A percentile compares a stretch with the other conserved stretches of the same genome.
These are phyloP conservation scores for Ptychobarbus kaznakovi DNA, from an alignment of 2,797 vertebrate genomes.

Conservation along the genomic window DNA sequence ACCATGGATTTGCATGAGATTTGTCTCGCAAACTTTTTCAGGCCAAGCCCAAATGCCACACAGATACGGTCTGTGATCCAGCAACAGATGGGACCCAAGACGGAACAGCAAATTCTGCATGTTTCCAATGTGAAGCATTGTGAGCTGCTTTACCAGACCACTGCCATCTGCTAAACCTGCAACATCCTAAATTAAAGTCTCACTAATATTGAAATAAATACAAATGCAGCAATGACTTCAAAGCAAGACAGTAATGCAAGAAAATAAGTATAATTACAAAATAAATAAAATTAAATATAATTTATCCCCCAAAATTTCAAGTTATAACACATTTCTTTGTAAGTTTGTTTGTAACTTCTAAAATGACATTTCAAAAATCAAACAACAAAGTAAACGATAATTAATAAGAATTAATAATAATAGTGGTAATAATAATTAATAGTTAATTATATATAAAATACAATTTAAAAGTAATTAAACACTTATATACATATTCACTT, in stretches of 20 bases:
- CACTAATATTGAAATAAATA: neutral
- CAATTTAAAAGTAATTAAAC: neutral
- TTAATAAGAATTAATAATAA: too few relatives aligned
- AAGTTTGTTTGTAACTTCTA: neutral
- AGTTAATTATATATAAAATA: neutral
- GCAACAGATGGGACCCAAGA: conserved; percentile 18
- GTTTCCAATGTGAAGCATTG: neutral
- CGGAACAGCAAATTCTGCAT: neutral
- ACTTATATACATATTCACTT: neutral
- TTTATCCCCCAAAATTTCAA: neutral
- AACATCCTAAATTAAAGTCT: neutral
- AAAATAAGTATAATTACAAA: neutral
- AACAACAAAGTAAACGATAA: neutral
- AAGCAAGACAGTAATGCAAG: neutral
- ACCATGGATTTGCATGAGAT: conserved; percentile 14
- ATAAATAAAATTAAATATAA: neutral
- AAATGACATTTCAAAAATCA: neutral
- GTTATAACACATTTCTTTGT: too few relatives aligned
- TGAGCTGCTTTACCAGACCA: neutral
- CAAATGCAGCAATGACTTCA: neutral
- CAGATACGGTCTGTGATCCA: neutral
- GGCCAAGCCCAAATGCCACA: conserved; percentile 5
- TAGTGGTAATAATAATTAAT: too few relatives aligned
- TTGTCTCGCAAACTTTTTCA: conserved; percentile 22
- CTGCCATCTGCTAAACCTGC: neutral